These are phyloP conservation scores for Lycaon pictus DNA, from an alignment of 2,113 vertebrate species.

Conservation along the genomic window DNA sequence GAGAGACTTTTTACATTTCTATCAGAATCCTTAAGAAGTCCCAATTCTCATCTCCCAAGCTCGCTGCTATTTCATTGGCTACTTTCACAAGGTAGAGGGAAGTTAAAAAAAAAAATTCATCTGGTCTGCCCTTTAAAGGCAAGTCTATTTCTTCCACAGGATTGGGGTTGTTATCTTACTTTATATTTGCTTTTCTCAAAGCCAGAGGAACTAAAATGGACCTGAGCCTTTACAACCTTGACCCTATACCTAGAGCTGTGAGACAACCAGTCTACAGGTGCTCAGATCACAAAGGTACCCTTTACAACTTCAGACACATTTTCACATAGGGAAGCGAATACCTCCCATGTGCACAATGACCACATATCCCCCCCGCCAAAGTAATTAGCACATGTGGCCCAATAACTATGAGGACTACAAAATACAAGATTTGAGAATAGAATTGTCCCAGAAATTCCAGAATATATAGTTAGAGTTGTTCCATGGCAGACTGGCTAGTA, in stretches of 20 bases:
- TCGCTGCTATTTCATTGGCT: background rate
- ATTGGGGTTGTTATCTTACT: background rate
- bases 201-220: background rate
- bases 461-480: background rate
- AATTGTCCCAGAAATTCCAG: background rate
- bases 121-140: background rate
- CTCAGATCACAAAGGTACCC: background rate
- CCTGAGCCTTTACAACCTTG: conserved; percentile 18
- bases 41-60: background rate
- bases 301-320: background rate
- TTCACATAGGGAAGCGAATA: background rate
- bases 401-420: background rate
- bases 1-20: background rate
- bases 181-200: background rate
- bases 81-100: background rate
- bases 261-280: background rate
- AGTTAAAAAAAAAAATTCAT: background rate
- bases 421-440: conserved; percentile 20
- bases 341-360: background rate
- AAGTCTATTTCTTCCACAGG: background rate
- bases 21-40: background rate
- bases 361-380: background rate
- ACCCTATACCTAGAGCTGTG: background rate
- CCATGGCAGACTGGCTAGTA: background rate
- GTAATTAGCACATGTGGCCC: background rate